Base-by-base conservation (phyloP, 1,140 invertebrate genomes). In the Drosophila pallidifrons region DNA sequence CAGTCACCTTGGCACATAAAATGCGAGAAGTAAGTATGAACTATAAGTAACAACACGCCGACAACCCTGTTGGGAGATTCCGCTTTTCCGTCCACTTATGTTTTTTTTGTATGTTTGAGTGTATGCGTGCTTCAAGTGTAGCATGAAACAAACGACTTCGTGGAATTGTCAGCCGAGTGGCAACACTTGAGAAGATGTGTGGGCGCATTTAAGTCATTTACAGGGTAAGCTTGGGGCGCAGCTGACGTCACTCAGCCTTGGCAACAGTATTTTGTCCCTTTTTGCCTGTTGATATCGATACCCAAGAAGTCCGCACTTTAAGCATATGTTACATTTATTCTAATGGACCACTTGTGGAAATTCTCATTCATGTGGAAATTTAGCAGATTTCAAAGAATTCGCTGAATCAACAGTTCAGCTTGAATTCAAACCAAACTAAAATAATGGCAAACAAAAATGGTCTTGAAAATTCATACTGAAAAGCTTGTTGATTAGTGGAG, bases 11-110 rank as follows among this genome's bases (percentile, higher is more conserved):
- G 94, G 93, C 94, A 96, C 86, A 75, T 93, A 45, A 92, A 92
- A 30, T 96, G 96, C 88, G 89, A 95, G 70, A 94, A 93, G 94
- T 96, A 93, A 94, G 94, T 95, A 64, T 54, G 43, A 61, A 60
- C 47, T 46, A 64, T 68, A 46, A 15, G 20, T 3, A 3, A 20
- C 2, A 43, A 16, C 10, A 67, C 35, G 15, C 35, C 47, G 35
- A 5, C 25, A 16, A 52, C 13, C 15, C 51, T 58, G 32, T 20
- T 47, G 35, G 20, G 46, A 16, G 38, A 38, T 30, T 20, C 16
- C 47, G 5, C 16, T 25, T 1, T 52, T 52, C 11, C 10, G 45
- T 13, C 25, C 28, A 1, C 13, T 20, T 38, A 10, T 43, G 10
- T 15, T 28, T 13, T 13, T 16, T 52, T 10, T n/a, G 38, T 35